A percentile compares a stretch with the other conserved stretches of the same genome.
phyloP scores from a whole-genome alignment of 2,888 invertebrate genomes.

The Drosophila nr. perissopoda region DNA sequence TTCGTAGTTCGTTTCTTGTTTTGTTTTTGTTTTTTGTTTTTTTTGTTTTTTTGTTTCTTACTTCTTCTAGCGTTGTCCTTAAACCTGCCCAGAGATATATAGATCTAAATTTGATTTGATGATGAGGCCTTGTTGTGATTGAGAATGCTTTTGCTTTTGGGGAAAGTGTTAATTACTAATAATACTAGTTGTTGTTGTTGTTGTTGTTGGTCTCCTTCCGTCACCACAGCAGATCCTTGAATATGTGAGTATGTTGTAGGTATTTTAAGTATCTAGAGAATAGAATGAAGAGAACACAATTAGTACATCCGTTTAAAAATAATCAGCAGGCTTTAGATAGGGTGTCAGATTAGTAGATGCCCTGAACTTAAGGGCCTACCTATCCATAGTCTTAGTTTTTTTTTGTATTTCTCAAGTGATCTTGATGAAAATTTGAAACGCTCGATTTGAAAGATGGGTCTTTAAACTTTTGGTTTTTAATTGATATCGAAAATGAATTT shows the following conservation, averaged over 20 bases:
- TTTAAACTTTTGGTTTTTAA: neutral
- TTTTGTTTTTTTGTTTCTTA: slow-evolving; percentile 44
- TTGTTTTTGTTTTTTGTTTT: slow-evolving; percentile 31
- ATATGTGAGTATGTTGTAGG: slow-evolving; percentile 46
- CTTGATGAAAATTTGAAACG: neutral
- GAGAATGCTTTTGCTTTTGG: slow-evolving; percentile 15
- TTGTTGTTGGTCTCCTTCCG: slow-evolving; percentile 37
- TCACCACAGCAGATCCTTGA: slow-evolving; percentile 59
- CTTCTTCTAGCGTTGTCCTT: slow-evolving; percentile 78
- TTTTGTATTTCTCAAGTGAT: neutral
- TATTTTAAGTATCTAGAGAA: slow-evolving; percentile 53
- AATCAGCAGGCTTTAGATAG: neutral
- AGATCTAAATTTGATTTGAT: slow-evolving; percentile 25
- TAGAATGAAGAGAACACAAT: neutral
- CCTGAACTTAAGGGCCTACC: neutral
- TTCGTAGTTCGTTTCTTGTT: slow-evolving; percentile 21
- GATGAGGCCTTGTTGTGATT: slow-evolving; percentile 42
- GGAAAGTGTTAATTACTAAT: slow-evolving; percentile 52
- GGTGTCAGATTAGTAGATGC: neutral
- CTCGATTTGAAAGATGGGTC: neutral
- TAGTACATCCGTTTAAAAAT: neutral
- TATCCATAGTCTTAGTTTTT: neutral
- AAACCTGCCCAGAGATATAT: slow-evolving; percentile 71
- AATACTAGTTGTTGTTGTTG: slow-evolving; percentile 49
- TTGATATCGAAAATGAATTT: neutral